phyloP scores from a whole-genome alignment of 2,113 vertebrate genomes.

The Dunckerocampus dactyliophorus region DNA sequence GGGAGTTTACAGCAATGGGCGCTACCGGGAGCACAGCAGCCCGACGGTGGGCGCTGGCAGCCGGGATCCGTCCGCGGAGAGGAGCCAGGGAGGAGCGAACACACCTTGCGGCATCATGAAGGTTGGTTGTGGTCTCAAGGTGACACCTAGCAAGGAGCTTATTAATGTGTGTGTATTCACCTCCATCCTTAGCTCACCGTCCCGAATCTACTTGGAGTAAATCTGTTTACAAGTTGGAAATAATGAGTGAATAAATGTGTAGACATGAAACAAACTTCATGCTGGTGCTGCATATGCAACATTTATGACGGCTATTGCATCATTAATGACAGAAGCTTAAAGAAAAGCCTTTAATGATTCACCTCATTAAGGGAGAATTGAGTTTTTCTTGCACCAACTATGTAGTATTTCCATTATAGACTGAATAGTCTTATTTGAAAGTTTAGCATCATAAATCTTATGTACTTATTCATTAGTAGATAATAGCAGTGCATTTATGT shows the following conservation, averaged over 20 bases:
- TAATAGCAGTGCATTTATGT: too few relatives aligned
- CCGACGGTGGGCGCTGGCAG: slow-evolving; percentile 67
- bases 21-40: slow-evolving; percentile 65
- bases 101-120: slow-evolving; percentile 86
- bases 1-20: slow-evolving; percentile 70
- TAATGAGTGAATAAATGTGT: too few relatives aligned
- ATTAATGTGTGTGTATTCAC: not conserved
- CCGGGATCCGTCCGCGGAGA: slow-evolving; percentile 79
- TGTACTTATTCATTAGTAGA: too few relatives aligned
- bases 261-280: too few relatives aligned
- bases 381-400: too few relatives aligned
- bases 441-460: too few relatives aligned
- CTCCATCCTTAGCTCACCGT: too few relatives aligned
- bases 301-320: not conserved
- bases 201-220: too few relatives aligned
- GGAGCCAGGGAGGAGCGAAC: slow-evolving; percentile 68
- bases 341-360: not conserved
- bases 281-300: too few relatives aligned
- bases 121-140: slow-evolving; percentile 71
- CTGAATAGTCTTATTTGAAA: too few relatives aligned
- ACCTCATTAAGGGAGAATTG: not conserved
- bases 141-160: slow-evolving; percentile 29
- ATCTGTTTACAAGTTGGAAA: too few relatives aligned
- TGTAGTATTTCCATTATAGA: too few relatives aligned
- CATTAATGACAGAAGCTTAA: not conserved